These are phyloP conservation scores for Cyphomyrus discorhynchus DNA, from an alignment of 2,113 vertebrate genomes.

Conservation along the genomic window DNA sequence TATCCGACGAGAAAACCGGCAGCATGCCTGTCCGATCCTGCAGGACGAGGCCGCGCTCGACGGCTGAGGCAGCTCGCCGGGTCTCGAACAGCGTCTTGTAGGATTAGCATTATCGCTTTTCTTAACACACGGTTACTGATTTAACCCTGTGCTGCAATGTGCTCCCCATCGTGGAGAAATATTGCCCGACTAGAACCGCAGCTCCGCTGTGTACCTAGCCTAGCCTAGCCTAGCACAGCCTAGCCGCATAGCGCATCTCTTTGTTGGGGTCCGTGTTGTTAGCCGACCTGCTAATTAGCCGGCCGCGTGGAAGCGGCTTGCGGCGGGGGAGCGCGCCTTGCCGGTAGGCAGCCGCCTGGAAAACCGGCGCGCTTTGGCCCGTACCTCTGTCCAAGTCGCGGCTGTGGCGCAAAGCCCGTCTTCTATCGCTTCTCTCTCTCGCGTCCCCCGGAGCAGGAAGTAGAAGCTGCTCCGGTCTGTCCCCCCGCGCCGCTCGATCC, in stretches of 20 bases:
- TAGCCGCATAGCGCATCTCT: neutral
- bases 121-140: neutral
- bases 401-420: neutral
- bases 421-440: neutral
- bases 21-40: neutral
- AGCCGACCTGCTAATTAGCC: neutral
- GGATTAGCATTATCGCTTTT: too few species aligned
- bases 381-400: neutral
- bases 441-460: conserved; percentile 41
- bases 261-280: neutral
- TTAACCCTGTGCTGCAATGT: neutral
- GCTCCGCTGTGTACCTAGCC: neutral
- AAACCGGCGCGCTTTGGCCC: neutral
- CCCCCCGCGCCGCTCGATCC: neutral
- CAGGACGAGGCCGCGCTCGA: neutral
- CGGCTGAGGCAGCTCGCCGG: neutral
- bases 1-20: neutral
- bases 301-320: neutral
- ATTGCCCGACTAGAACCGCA: neutral
- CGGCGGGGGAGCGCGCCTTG: neutral
- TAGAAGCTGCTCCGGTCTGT: neutral
- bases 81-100: neutral
- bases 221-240: neutral
- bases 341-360: neutral
- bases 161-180: neutral